These are phyloP conservation scores for Cyphomyrus plagiostoma DNA, from an alignment of 2,113 vertebrate species.

Conservation along the genomic window DNA sequence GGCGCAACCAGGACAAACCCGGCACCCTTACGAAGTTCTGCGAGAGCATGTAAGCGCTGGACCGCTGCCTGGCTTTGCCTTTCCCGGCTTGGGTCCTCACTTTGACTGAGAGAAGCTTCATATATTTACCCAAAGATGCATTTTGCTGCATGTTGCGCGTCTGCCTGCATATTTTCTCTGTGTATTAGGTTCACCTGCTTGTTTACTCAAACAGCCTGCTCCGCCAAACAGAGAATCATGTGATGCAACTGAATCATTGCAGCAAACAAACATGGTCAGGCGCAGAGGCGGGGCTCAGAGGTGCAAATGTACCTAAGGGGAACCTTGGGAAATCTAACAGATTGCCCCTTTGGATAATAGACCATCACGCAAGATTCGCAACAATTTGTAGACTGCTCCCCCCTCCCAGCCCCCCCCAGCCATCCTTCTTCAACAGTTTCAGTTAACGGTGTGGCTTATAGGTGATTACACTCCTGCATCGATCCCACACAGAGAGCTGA, in stretches of 20 bases:
- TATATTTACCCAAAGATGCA: neutral
- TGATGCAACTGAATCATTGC: neutral
- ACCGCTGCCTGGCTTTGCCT: neutral
- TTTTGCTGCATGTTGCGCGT: neutral
- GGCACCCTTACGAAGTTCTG: constrained; percentile 89
- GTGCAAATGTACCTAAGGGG: neutral
- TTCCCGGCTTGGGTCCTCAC: neutral
- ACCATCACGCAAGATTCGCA: neutral
- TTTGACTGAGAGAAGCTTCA: neutral
- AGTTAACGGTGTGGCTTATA: neutral
- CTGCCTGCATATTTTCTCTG: neutral
- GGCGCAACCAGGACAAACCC: constrained; percentile 95
- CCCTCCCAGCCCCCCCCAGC: too few relatives aligned
- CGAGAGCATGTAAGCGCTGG: constrained; percentile 90
- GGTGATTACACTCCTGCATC: neutral
- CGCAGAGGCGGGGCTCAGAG: neutral
- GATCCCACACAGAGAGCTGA: neutral
- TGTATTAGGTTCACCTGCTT: neutral
- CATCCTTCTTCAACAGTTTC: neutral
- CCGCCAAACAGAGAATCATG: neutral
- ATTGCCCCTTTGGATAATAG: neutral
- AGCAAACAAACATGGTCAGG: neutral
- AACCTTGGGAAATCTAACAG: neutral
- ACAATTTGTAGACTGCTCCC: neutral
- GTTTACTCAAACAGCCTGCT: neutral